Conservation (phyloP, 2,113 vertebrate species). For the Syngnathus scovelli region DNA sequence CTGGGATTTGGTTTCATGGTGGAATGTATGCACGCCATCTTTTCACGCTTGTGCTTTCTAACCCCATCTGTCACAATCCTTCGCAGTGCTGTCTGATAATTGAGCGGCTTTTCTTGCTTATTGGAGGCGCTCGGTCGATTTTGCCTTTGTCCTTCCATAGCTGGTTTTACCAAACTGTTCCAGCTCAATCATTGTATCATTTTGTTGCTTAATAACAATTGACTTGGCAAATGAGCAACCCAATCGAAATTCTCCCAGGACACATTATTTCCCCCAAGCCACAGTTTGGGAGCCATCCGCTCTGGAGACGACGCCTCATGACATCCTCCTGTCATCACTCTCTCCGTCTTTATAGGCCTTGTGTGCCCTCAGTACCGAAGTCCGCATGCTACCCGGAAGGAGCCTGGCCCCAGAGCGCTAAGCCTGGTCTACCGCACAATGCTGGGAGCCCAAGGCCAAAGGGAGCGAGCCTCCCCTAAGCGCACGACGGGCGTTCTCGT, state of each 20-base stretch:
- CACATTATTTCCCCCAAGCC: not conserved
- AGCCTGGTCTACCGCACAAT: constrained; percentile 47
- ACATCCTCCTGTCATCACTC: constrained; percentile 39
- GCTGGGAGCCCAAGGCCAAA: constrained; percentile 36
- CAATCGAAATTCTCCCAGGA: not conserved
- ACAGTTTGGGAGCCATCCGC: not conserved
- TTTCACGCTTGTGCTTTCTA: constrained; percentile 53
- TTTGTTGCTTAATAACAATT: too few relatives aligned
- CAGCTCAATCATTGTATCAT: not conserved
- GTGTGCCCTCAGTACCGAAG: constrained; percentile 55
- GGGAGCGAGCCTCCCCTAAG: constrained; percentile 31
- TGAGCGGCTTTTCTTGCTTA: constrained; percentile 18
- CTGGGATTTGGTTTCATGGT: constrained; percentile 36
- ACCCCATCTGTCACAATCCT: constrained; percentile 37
- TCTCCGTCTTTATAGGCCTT: constrained; percentile 56
- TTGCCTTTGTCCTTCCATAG: not conserved
- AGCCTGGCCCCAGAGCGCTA: constrained; percentile 45
- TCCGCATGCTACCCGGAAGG: constrained; percentile 49
- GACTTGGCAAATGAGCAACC: not conserved
- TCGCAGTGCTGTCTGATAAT: constrained; percentile 31
- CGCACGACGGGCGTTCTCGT: constrained; percentile 40
- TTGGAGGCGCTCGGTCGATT: not conserved
- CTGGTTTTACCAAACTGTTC: not conserved
- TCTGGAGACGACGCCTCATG: not conserved
- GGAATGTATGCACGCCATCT: constrained; percentile 29